These are phyloP conservation scores for Mesocentrotus franciscanus DNA, from an alignment of 53 echinoderm and acorn worm genomes.

Conservation along the genomic window DNA sequence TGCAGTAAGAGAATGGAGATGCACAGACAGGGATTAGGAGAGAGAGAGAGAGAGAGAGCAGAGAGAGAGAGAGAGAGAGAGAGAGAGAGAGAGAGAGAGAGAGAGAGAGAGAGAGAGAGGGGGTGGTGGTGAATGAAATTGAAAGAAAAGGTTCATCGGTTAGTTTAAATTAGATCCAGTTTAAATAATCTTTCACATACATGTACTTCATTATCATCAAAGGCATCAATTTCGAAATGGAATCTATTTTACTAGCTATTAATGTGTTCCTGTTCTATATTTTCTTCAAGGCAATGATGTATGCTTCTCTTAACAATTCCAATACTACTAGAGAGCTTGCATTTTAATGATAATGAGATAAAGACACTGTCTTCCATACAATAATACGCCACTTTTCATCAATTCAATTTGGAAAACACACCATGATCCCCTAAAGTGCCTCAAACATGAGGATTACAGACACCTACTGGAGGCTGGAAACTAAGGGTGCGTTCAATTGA, in stretches of 20 bases:
- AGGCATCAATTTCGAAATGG: no score
- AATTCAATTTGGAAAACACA: not conserved
- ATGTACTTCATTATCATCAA: no score
- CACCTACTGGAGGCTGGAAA: not conserved
- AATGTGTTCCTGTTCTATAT: no score
- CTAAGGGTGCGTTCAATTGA: no score
- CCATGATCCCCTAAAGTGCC: not conserved
- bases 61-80: not conserved
- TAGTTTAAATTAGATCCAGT: not conserved
- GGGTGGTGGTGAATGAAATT: not conserved
- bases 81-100: not conserved
- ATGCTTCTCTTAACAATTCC: not conserved
- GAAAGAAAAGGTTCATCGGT: not conserved
- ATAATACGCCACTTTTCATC: not conserved
- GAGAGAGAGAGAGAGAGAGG: not conserved
- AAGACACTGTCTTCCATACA: not conserved
- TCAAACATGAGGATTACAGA: not conserved
- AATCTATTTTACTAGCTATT: no score
- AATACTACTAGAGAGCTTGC: not conserved
- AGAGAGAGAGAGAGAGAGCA: not conserved
- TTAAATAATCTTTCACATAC: no score
- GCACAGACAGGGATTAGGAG: no score
- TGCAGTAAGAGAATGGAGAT: no score
- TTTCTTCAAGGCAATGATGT: no score
- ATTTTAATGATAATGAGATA: not conserved